Conservation (phyloP, 2,888 invertebrate genomes). For the Drosophila ezoana region DNA sequence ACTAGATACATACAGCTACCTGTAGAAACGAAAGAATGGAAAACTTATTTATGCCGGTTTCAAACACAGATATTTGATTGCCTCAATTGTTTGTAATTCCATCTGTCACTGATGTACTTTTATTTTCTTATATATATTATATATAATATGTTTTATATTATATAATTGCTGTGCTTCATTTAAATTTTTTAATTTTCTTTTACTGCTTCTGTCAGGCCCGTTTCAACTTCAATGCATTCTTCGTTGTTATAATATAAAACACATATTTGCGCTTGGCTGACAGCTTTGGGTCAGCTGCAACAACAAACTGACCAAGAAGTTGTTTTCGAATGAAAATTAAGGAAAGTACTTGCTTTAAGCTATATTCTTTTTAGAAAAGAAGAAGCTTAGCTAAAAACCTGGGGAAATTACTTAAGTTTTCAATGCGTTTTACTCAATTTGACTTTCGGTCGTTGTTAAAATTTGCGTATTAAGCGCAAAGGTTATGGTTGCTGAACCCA, state of each 20-base stretch:
- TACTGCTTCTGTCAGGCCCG: constrained; percentile 1
- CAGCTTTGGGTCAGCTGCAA: constrained; percentile 59
- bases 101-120: not conserved
- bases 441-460: constrained; percentile 75
- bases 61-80: not conserved
- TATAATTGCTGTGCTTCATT: constrained; percentile 74
- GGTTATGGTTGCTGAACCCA: constrained; percentile 53
- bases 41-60: constrained; percentile 7
- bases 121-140: constrained; percentile 11
- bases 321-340: constrained; percentile 15
- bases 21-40: constrained; percentile 21
- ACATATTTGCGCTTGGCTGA: constrained; percentile 49
- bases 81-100: not conserved
- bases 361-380: constrained; percentile 50
- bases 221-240: constrained; percentile 67
- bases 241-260: constrained; percentile 57
- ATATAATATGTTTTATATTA: constrained; percentile 11
- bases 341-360: constrained; percentile 42
- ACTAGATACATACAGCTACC: constrained; percentile 59
- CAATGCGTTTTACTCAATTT: constrained; percentile 79
- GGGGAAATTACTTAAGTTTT: constrained; percentile 75
- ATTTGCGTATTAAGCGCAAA: constrained; percentile 76
- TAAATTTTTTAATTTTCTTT: constrained; percentile 68
- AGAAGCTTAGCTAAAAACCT: constrained; percentile 40
- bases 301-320: constrained; percentile 44